These are phyloP conservation scores for Lochmaea crataegi DNA, from an alignment of 2,888 invertebrate species.

Conservation along the genomic window DNA sequence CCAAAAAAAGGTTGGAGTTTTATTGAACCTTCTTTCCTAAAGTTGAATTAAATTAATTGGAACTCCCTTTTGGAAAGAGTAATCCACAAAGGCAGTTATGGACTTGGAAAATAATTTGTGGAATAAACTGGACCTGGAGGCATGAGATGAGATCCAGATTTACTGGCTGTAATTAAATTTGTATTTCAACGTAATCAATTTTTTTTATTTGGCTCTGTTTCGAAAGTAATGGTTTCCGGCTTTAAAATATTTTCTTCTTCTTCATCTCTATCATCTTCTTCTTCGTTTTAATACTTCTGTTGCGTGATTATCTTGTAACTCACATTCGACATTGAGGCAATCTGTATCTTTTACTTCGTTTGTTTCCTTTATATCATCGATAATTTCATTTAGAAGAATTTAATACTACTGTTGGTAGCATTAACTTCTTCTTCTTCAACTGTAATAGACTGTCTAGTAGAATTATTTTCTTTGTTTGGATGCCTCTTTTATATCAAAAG, in stretches of 20 bases:
- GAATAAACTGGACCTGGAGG: too few species aligned
- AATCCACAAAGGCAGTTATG: too few species aligned
- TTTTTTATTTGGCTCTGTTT: slow-evolving; percentile 3
- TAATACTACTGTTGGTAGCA: slow-evolving; percentile 29
- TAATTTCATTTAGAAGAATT: slow-evolving; percentile 40
- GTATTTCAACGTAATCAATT: slow-evolving; percentile 17
- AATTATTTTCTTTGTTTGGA: too few species aligned
- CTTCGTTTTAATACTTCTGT: slow-evolving; percentile 46
- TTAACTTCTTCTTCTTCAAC: slow-evolving; percentile 38
- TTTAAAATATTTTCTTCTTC: slow-evolving; percentile 14
- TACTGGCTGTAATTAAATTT: too few species aligned
- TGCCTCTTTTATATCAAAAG: too few species aligned
- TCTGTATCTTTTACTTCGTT: slow-evolving; percentile 5
- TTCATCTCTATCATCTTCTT: slow-evolving; percentile 43
- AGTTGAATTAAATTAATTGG: too few species aligned
- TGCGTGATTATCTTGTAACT: slow-evolving; percentile 13
- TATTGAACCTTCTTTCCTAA: too few species aligned
- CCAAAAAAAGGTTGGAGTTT: too few species aligned
- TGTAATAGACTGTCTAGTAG: too few species aligned
- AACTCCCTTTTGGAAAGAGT: too few species aligned
- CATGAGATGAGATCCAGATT: too few species aligned
- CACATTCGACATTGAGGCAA: neutral
- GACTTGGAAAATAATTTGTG: too few species aligned
- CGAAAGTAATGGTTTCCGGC: slow-evolving; percentile 3
- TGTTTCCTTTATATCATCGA: slow-evolving; percentile 30